phyloP scores from a whole-genome alignment of 2,888 invertebrate genomes.

The Drosophila paracracens region DNA sequence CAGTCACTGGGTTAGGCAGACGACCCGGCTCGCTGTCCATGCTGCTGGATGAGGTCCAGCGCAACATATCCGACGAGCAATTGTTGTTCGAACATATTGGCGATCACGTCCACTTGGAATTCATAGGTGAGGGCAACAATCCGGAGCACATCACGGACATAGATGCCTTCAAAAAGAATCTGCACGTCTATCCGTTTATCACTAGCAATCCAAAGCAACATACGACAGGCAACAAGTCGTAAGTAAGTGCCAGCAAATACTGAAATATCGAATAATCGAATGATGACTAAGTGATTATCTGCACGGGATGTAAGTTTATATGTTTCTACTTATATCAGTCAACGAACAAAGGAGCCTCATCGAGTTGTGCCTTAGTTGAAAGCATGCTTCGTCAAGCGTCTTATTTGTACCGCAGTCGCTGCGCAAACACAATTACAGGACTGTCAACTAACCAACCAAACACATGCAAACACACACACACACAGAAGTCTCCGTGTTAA shows the following conservation, averaged over 20 bases:
- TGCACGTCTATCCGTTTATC: conserved; percentile 47
- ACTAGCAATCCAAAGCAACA: conserved; percentile 46
- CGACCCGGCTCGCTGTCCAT: conserved; percentile 42
- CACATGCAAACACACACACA: conserved; percentile 1
- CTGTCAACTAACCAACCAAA: conserved; percentile 12
- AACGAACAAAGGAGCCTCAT: neutral
- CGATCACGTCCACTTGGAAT: conserved; percentile 36
- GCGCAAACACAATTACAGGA: conserved; percentile 54
- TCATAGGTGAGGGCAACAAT: conserved; percentile 38
- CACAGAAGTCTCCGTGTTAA: neutral
- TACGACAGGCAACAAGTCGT: neutral
- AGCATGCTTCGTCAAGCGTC: conserved; percentile 14
- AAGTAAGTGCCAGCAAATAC: neutral
- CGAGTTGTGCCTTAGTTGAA: conserved; percentile 7
- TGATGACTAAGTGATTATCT: conserved; percentile 1
- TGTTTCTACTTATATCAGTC: neutral
- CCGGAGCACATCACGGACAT: conserved; percentile 51
- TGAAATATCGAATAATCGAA: neutral
- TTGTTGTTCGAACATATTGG: conserved; percentile 49
- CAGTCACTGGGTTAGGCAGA: neutral
- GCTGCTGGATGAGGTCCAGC: conserved; percentile 56
- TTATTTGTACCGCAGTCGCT: conserved; percentile 43
- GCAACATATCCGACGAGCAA: conserved; percentile 52
- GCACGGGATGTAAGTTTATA: neutral
- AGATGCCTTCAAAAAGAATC: conserved; percentile 40